Conservation (phyloP, 1,140 invertebrate genomes). For the Wiebesia pumilae region DNA sequence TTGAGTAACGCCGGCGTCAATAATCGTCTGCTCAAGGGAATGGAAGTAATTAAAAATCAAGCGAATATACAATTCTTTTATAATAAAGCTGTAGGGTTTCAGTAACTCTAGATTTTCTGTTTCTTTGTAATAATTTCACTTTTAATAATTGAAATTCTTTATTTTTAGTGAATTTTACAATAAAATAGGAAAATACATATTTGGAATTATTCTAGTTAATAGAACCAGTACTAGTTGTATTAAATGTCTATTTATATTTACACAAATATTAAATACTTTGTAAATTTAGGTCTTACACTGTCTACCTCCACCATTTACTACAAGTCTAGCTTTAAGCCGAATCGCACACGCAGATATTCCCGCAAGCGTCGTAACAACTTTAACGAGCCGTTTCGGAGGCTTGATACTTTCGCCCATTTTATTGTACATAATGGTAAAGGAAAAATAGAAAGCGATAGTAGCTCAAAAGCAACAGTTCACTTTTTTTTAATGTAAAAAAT, state of each 20-base stretch:
- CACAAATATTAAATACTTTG: slow-evolving; percentile 44
- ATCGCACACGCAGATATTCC: slow-evolving; percentile 68
- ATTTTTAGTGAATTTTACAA: slow-evolving; percentile 25
- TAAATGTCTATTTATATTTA: slow-evolving; percentile 2
- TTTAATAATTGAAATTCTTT: slow-evolving; percentile 22
- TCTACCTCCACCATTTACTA: slow-evolving; percentile 72
- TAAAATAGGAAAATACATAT: slow-evolving; percentile 30
- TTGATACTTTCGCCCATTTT: slow-evolving; percentile 69
- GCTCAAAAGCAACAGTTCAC: not conserved
- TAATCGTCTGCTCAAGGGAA: slow-evolving; percentile 70
- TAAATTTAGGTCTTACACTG: slow-evolving; percentile 70
- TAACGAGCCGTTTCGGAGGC: slow-evolving; percentile 68
- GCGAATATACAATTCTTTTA: not conserved
- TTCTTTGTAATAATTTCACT: not conserved
- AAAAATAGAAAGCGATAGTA: not conserved
- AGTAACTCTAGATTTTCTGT: no score
- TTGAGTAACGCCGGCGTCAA: slow-evolving; percentile 65
- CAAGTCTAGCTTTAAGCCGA: slow-evolving; percentile 67
- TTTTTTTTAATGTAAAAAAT: not conserved
- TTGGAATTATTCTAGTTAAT: slow-evolving; percentile 25
- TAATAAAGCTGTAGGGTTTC: no score
- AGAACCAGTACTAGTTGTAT: slow-evolving; percentile 5
- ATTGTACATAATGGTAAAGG: slow-evolving; percentile 69
- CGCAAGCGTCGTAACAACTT: slow-evolving; percentile 69
- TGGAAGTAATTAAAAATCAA: slow-evolving; percentile 65